Evolutionary conservation across 2,113 vertebrate species (phyloP).

Genomic region (Callopanchax toddi): DNA sequence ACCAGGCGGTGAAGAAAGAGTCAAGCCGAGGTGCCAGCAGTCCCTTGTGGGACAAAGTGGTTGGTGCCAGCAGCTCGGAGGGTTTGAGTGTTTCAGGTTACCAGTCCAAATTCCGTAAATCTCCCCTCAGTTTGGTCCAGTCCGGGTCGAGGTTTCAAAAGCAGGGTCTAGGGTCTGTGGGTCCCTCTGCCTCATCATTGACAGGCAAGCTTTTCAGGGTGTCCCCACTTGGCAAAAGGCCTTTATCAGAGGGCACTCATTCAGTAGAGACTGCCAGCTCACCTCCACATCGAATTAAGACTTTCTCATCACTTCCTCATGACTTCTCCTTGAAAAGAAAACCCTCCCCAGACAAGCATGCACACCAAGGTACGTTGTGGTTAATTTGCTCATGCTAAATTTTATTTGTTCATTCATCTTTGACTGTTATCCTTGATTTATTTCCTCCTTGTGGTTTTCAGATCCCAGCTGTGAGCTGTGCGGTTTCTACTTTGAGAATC

Average conservation of each 20-base stretch:
- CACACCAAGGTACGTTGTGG: slow-evolving; percentile 82
- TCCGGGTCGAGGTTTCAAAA: slow-evolving; percentile 80
- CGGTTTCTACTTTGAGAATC: slow-evolving; percentile 95
- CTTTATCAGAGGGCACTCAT: slow-evolving; percentile 78
- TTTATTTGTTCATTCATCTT: neutral
- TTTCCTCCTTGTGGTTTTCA: slow-evolving; percentile 1
- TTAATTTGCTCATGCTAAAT: neutral
- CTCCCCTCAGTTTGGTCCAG: slow-evolving; percentile 72
- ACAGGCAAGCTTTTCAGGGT: slow-evolving; percentile 79
- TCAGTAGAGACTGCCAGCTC: slow-evolving; percentile 44
- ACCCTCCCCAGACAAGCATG: slow-evolving; percentile 84
- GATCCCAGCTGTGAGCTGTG: slow-evolving; percentile 96
- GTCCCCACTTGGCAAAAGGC: slow-evolving; percentile 81
- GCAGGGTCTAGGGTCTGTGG: slow-evolving; percentile 73
- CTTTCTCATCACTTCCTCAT: slow-evolving; percentile 82
- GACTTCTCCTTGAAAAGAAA: slow-evolving; percentile 90
- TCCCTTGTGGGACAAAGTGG: slow-evolving; percentile 70
- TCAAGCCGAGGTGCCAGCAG: slow-evolving; percentile 53
- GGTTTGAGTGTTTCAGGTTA: slow-evolving; percentile 51
- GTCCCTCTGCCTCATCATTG: slow-evolving; percentile 69
- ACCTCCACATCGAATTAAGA: slow-evolving; percentile 62
- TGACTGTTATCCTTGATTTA: neutral
- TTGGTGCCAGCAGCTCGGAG: slow-evolving; percentile 9
- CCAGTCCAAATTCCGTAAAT: slow-evolving; percentile 74
- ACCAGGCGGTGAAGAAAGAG: slow-evolving; percentile 85